Base-by-base conservation (phyloP, 2,888 invertebrate genomes). In the Lasioglossum marginatum region DNA sequence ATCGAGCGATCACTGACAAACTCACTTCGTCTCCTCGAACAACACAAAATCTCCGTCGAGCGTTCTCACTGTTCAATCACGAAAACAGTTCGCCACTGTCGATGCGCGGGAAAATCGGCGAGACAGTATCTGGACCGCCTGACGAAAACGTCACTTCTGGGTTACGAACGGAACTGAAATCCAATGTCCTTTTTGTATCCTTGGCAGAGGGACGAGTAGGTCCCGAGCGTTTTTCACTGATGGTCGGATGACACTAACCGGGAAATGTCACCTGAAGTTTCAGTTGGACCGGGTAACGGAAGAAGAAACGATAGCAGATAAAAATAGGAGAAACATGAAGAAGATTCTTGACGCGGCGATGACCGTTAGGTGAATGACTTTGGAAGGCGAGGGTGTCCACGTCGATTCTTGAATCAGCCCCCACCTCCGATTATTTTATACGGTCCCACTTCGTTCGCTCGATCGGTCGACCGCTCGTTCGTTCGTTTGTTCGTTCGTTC, bases 291-390 rank as follows among this genome's bases (percentile, higher is more conserved):
- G 88, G 82, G 75, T 90, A 86, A 90, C 90, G 87, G 87, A 87
- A 81, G 87, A 77, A 60, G 75, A 68, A 76, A 52, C 81, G 83
- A 79, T 77, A 79, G 66, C 81, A n/a, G 57, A n/a, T n/a, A n/a
- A 57, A n/a, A 57, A 81, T 81, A 81, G 72, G 86, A 79, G 79
- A 80, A 85, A 88, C 82, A 84, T 85, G 89, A 87, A 75, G 90
- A 86, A 84, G 89, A 91, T 89, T 91, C 92, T 91, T 92, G 92
- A 91, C 92, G 91, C 93, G 91, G 78, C 92, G 93, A 93, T 93
- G 93, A 93, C 93, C 93, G 93, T 92, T 93, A 93, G 93, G 93
- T 93, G 93, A 93, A 93, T 93, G 93, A 93, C 93, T 93, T 93
- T 90, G 91, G 88, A 89, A 87, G 90, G 91, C 90, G 92, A 93